phyloP scores from a whole-genome alignment of 2,888 invertebrate genomes.

The Erannis defoliaria region DNA sequence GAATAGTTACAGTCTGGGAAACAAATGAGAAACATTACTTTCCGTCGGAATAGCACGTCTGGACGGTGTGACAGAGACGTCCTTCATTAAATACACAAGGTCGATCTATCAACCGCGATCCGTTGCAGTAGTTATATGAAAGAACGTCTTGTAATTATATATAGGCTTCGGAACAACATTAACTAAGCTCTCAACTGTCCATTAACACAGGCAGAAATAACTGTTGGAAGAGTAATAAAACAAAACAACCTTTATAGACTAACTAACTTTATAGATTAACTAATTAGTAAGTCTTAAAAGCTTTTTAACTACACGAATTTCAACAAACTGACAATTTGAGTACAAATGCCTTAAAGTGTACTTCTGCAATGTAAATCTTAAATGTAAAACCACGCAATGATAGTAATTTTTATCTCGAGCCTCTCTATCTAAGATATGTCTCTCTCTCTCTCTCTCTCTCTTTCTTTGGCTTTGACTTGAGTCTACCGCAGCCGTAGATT shows the following conservation, averaged over 20 bases:
- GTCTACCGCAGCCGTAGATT: conserved; percentile 50
- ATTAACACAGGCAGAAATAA: conserved; percentile 9
- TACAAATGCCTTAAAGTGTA: too few relatives aligned
- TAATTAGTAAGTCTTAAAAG: conserved; percentile 66
- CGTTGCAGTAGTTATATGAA: conserved; percentile 2
- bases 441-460: too few relatives aligned
- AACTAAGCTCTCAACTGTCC: conserved; percentile 3
- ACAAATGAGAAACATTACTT: conserved; percentile 63
- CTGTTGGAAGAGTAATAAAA: conserved; percentile 5
- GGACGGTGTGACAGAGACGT: conserved; percentile 50
- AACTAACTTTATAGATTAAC: conserved; percentile 1
- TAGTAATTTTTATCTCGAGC: too few relatives aligned
- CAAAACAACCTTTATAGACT: conserved; percentile 8
- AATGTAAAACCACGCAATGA: neutral
- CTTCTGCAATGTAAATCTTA: too few relatives aligned
- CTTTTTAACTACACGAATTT: neutral
- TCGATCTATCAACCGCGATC: conserved; percentile 26
- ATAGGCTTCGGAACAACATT: neutral
- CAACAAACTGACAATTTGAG: too few relatives aligned
- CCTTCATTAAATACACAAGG: conserved; percentile 47
- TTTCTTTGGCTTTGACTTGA: conserved; percentile 59
- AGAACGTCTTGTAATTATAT: conserved; percentile 6
- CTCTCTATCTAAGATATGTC: too few relatives aligned
- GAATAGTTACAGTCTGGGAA: conserved; percentile 63
- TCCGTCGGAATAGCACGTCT: conserved; percentile 59